A percentile compares a stretch with the other conserved stretches of the same genome.
These are phyloP conservation scores for Drosophila yakuba DNA, from an alignment of 1,140 invertebrate species.

Conservation along the genomic window DNA sequence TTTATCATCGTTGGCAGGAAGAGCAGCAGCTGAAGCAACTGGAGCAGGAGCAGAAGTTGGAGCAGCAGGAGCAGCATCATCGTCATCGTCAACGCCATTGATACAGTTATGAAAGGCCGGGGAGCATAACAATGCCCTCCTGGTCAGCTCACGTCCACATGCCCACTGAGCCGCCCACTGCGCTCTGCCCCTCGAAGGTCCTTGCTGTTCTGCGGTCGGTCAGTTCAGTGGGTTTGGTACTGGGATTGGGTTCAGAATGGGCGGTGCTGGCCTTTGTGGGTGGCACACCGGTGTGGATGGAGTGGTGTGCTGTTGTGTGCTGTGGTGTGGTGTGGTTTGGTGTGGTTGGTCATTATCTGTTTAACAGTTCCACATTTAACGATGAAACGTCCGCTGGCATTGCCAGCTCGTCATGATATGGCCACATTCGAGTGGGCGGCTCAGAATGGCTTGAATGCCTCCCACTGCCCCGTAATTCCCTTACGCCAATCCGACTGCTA, in stretches of 20 bases:
- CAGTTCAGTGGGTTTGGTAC: not conserved
- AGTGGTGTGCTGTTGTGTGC: slow-evolving; percentile 30
- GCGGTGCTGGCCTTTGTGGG: slow-evolving; percentile 1
- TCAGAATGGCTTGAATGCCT: slow-evolving; percentile 11
- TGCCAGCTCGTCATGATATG: slow-evolving; percentile 58
- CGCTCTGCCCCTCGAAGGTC: not conserved
- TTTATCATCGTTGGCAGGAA: slow-evolving; percentile 27
- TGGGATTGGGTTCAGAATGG: not conserved
- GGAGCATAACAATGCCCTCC: slow-evolving; percentile 49
- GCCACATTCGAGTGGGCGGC: slow-evolving; percentile 54
- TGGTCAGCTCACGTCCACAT: slow-evolving; percentile 36
- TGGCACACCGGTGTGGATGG: slow-evolving; percentile 32
- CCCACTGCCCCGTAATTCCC: slow-evolving; percentile 9
- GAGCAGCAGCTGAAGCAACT: slow-evolving; percentile 5
- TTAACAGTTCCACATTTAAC: slow-evolving; percentile 83
- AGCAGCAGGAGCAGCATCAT: slow-evolving; percentile 17
- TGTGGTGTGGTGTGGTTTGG: slow-evolving; percentile 52
- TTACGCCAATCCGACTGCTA: slow-evolving; percentile 14
- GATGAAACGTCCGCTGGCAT: slow-evolving; percentile 55
- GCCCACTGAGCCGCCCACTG: not conserved
- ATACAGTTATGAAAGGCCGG: slow-evolving; percentile 60
- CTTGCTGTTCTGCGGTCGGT: slow-evolving; percentile 29
- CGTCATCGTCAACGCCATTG: slow-evolving; percentile 28
- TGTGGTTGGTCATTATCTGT: slow-evolving; percentile 75
- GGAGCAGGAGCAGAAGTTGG: not conserved